Base-by-base conservation (phyloP, 2,888 invertebrate genomes). In the Oasisia sp. region DNA sequence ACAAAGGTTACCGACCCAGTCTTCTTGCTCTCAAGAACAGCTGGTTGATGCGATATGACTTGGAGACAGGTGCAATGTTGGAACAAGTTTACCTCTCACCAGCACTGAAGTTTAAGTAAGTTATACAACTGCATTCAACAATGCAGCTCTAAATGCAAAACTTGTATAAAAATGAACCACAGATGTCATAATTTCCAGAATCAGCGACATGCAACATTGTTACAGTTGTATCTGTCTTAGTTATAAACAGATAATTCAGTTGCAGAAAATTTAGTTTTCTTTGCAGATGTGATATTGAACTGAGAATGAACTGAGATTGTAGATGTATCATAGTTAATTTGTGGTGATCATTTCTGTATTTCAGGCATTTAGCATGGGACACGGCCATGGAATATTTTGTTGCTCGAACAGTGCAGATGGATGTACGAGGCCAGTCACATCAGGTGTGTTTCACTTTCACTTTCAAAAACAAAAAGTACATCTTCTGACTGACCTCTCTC, bases 331-430 rank as follows among this genome's bases (percentile, higher is more conserved):
- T 38, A 38, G n/a, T 19, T 74, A 74, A 27, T 74, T 74, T 74
- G 27, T 0, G 74, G 27, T n/a, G 27, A 74, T 74, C 4, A 74
- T 74, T 74, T 74, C 27, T 74, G n/a, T 74, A 74, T 74, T 74
- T 14, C 74, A 74, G 74, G 74, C 74, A 74, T 74, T 74, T 74
- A 74, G 74, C 74, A 27, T 74, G 74, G 74, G 74, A 74, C 74
- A 74, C 74, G 19, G 19, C 74, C 74, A 74, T 74, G 74, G 74
- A 74, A 74, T 74, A 74, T 74, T 19, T 74, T 19, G 74, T 74
- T 19, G 74, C 74, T 74, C n/a, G 74, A 27, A 74, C 74, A 7
- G 74, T 74, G 7, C 74, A 74, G 27, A 74, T 74, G 74, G 74
- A 14, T 74, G 74, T 74, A 7, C 74, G 74, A 27, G n/a, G 74